phyloP scores from a whole-genome alignment of 1,140 invertebrate species.

The Pogonus chalceus region DNA sequence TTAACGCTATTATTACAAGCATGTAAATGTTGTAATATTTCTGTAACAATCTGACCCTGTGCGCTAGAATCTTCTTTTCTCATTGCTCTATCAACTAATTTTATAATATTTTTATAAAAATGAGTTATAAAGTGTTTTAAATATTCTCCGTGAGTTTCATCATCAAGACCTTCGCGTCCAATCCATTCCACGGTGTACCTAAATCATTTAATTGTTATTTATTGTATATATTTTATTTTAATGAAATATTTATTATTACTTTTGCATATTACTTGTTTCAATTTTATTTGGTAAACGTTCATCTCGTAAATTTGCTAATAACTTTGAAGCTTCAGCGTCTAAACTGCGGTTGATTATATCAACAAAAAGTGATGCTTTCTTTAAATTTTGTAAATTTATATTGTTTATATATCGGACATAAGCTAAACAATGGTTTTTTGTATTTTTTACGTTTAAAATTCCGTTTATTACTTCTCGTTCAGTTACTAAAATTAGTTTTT shows the following conservation, averaged over 20 bases:
- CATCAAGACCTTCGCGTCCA: constrained; percentile 85
- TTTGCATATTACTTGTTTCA: constrained; percentile 77
- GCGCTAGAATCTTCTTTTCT: constrained; percentile 88
- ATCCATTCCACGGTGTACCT: constrained; percentile 97
- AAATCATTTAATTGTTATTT: constrained; percentile 18
- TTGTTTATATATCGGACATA: constrained; percentile 95
- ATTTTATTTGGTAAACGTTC: constrained; percentile 78
- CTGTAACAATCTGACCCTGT: constrained; percentile 88
- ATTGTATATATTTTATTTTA: constrained; percentile 14
- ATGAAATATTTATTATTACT: constrained; percentile 40
- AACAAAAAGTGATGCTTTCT: constrained; percentile 87
- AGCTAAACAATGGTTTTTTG: constrained; percentile 92
- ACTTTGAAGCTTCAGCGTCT: constrained; percentile 85
- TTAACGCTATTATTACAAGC: constrained; percentile 94
- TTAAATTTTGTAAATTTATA: constrained; percentile 90
- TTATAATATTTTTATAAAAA: constrained; percentile 90
- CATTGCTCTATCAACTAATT: constrained; percentile 88
- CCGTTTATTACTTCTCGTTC: constrained; percentile 96
- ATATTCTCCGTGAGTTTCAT: constrained; percentile 89
- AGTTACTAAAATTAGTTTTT: constrained; percentile 60
- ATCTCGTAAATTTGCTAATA: constrained; percentile 83
- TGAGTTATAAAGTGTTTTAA: constrained; percentile 90
- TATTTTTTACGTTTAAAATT: constrained; percentile 86
- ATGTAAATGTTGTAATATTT: constrained; percentile 93
- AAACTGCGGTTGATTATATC: constrained; percentile 89